A percentile compares a stretch with the other conserved stretches of the same genome.
These are phyloP conservation scores for Apomyelois bistriatella DNA, from an alignment of 2,888 invertebrate species.

Conservation along the genomic window DNA sequence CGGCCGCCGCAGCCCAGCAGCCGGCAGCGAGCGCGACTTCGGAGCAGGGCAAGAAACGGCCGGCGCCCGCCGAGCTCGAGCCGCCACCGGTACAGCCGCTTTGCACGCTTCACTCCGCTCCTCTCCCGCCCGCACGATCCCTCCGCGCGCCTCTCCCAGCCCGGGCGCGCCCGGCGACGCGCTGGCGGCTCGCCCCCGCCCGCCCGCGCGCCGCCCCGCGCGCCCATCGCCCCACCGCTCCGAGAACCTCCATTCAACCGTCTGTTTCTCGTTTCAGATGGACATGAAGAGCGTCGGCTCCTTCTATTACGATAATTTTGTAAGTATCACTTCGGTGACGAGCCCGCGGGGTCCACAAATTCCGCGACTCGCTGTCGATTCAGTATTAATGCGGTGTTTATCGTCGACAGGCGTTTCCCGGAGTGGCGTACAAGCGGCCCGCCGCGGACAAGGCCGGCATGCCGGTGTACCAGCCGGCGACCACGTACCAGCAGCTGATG, in stretches of 20 bases:
- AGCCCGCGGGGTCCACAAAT: background rate
- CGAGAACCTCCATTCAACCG: slow-evolving; percentile 60
- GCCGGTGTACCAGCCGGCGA: slow-evolving; percentile 96
- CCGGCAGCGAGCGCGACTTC: slow-evolving; percentile 82
- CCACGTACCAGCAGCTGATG: slow-evolving; percentile 96
- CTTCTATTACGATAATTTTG: slow-evolving; percentile 97
- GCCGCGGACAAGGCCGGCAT: slow-evolving; percentile 97
- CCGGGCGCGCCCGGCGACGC: slow-evolving; percentile 54
- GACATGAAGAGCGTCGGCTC: slow-evolving; percentile 97
- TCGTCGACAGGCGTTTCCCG: slow-evolving; percentile 90
- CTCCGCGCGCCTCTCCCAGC: slow-evolving; percentile 46
- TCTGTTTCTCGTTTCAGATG: slow-evolving; percentile 88
- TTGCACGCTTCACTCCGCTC: slow-evolving; percentile 82
- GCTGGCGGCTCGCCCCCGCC: slow-evolving; percentile 51
- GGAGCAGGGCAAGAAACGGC: slow-evolving; percentile 97
- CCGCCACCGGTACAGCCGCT: slow-evolving; percentile 94
- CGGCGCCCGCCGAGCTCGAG: slow-evolving; percentile 82
- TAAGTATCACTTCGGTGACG: slow-evolving; percentile 82
- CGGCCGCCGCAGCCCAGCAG: slow-evolving; percentile 81
- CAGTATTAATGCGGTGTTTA: slow-evolving; percentile 8
- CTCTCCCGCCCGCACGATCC: slow-evolving; percentile 41
- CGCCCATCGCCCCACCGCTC: slow-evolving; percentile 30
- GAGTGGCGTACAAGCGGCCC: slow-evolving; percentile 97
- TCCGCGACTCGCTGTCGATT: background rate
- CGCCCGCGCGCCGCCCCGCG: slow-evolving; percentile 36